These are phyloP conservation scores for Caenorhabditis doughertyi DNA, from an alignment of 2,888 invertebrate genomes.

Conservation along the genomic window DNA sequence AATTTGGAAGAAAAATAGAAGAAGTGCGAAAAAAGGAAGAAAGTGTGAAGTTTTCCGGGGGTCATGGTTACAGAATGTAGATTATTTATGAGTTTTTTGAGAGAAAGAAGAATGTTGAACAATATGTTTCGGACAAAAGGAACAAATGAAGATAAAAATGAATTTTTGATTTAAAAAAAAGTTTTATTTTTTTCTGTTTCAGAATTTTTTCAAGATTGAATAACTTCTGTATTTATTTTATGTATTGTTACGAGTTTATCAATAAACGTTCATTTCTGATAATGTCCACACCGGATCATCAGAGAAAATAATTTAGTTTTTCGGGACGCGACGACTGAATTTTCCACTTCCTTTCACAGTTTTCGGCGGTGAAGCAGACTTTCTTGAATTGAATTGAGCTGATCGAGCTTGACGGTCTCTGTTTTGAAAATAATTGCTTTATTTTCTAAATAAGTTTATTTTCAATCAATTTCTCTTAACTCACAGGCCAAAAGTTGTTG, in stretches of 20 bases:
- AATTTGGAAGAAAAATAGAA: neutral
- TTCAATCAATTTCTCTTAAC: too few species aligned
- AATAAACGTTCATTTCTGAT: too few species aligned
- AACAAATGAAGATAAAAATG: neutral
- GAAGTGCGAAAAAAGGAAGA: slow-evolving; percentile 34
- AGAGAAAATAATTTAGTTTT: neutral
- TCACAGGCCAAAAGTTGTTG: too few species aligned
- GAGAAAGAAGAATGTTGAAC: neutral
- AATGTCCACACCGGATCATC: too few species aligned
- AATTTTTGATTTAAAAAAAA: too few species aligned
- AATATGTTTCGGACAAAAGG: neutral
- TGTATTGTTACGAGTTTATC: too few species aligned
- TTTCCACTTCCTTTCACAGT: neutral
- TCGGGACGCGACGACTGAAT: neutral
- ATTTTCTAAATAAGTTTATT: too few species aligned
- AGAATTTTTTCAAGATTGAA: too few species aligned
- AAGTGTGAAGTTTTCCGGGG: slow-evolving; percentile 6
- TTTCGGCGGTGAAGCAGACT: neutral
- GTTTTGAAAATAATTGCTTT: too few species aligned
- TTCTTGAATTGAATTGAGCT: neutral
- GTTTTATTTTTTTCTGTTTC: too few species aligned
- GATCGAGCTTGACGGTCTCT: slow-evolving; percentile 2
- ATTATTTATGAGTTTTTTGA: neutral
- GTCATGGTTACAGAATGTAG: slow-evolving; percentile 4
- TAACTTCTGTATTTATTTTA: too few species aligned